Base-by-base conservation (phyloP, 2,113 vertebrate species). In the Oncorhynchus mykiss region DNA sequence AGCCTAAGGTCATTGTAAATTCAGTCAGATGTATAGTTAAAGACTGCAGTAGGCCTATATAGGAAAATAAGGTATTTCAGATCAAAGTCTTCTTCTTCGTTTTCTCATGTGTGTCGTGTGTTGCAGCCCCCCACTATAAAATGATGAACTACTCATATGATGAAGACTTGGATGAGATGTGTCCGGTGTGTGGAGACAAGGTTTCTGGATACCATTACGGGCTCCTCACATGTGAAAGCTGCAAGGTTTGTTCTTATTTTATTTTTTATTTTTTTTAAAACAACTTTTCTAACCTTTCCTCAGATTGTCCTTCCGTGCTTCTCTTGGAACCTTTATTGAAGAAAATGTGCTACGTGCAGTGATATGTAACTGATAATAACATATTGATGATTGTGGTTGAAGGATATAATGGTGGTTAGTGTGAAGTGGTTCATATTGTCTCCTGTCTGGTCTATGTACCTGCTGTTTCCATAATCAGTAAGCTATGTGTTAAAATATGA, bases 101-200 rank as follows among this genome's bases (percentile, higher is more conserved):
- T 25, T 76, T 74, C 65, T 80, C 39, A 54, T 80, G 45, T 81
- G 29, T 64, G 16, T 70, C 12, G 3, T 72, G 29, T 45, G 79
- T 91, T 88, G 54, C 91, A 96, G 98, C 95, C 71, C 95, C 94
- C 88, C 98, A 97, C 87, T 95, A 97, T 95, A 98, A 99, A 95
- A 99, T 99, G 98, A 98, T 99, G 96, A 97, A 97, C 95, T 99
- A 99, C 88, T 96, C 97, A 70, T 99, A 99, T 1, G 97, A 99
- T 88, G 98, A 99, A 91, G 98, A 99, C 81, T 90, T 99, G 73
- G 97, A 99, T 88, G 98, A 99, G 85, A 95, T 99, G 85, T 99
- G 98, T 90, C 98, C 98, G 1, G 98, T 99, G 78, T 99, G 98
- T 76, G 98, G 97, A 88, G 98, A 99, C 91, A 99, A 99, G 90